Conservation (phyloP, 53 echinoderm and acorn worm genomes). For the Echinarachnius parma region DNA sequence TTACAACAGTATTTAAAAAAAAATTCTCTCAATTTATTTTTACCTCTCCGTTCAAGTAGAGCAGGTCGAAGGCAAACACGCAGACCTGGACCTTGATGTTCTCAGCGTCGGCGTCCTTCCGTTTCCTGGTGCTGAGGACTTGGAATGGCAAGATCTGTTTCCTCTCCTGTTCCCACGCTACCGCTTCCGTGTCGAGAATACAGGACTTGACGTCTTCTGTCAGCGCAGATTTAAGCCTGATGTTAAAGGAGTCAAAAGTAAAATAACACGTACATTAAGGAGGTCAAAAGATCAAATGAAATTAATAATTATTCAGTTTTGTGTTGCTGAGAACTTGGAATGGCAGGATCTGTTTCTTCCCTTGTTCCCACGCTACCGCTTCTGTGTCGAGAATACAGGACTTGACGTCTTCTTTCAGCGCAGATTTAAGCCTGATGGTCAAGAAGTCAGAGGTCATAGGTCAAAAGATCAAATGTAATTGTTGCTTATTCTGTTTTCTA, state of each 20-base stretch:
- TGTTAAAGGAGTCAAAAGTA: too few relatives aligned
- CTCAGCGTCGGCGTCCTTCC: conserved; percentile 77
- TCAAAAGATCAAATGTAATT: too few relatives aligned
- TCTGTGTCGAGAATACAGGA: conserved; percentile 86
- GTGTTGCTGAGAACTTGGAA: conserved; percentile 94
- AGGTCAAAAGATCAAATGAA: too few relatives aligned
- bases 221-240: conserved; percentile 34
- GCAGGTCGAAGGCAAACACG: conserved; percentile 92
- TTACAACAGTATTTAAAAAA: too few relatives aligned
- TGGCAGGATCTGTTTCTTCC: conserved; percentile 85
- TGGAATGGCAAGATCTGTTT: conserved; percentile 94
- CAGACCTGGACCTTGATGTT: conserved; percentile 99
- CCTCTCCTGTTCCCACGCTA: conserved; percentile 86
- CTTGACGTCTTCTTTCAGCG: conserved; percentile 58
- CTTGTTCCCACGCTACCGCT: conserved; percentile 88
- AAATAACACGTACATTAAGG: too few relatives aligned
- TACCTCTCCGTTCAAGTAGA: conserved; percentile 95
- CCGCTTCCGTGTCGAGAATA: conserved; percentile 88
- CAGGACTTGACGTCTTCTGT: conserved; percentile 69
- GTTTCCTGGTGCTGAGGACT: conserved; percentile 90
- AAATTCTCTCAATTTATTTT: too few relatives aligned
- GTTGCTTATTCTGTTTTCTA: conserved; percentile 92
- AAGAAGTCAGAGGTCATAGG: too few relatives aligned
- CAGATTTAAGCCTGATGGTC: conserved; percentile 36
- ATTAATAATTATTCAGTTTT: too few relatives aligned